Conservation (phyloP, 1,140 invertebrate species). For the Dendroctonus ponderosae region DNA sequence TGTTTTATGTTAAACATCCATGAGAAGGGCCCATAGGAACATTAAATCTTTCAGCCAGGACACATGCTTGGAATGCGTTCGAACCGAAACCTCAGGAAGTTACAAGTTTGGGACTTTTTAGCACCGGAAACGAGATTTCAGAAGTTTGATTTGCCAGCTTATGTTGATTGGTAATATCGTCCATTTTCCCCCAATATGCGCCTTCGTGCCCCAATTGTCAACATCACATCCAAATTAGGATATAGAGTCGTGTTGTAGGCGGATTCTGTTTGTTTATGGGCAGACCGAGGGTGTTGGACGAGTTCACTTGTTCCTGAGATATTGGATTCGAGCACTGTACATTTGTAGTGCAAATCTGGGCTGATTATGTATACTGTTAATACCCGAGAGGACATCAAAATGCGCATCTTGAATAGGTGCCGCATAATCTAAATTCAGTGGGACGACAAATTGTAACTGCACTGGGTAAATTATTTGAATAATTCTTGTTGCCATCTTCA, state of each 20-base stretch:
- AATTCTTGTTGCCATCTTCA: too few species aligned
- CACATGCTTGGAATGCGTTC: slow-evolving; percentile 6
- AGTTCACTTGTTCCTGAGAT: slow-evolving; percentile 10
- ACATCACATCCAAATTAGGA: slow-evolving; percentile 8
- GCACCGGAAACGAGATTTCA: not conserved
- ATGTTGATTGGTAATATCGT: too few species aligned
- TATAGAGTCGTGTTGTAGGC: slow-evolving; percentile 9
- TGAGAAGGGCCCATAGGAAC: slow-evolving; percentile 19
- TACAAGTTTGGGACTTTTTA: not conserved
- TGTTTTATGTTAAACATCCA: slow-evolving; percentile 21
- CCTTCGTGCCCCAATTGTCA: slow-evolving; percentile 3
- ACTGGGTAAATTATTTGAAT: too few species aligned
- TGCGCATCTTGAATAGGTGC: slow-evolving; percentile 11
- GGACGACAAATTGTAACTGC: too few species aligned
- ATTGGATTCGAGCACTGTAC: slow-evolving; percentile 14
- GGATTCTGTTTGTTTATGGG: slow-evolving; percentile 16
- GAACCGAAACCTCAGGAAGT: too few species aligned
- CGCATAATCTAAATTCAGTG: too few species aligned
- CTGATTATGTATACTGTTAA: slow-evolving; percentile 20
- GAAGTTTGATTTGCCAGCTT: too few species aligned
- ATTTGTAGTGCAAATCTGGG: slow-evolving; percentile 14
- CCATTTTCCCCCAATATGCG: too few species aligned
- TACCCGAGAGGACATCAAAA: slow-evolving; percentile 15
- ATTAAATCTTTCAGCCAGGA: slow-evolving; percentile 16
- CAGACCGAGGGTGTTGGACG: slow-evolving; percentile 13